Conservation (phyloP, 2,888 invertebrate species). For the Campaea margaritaria region DNA sequence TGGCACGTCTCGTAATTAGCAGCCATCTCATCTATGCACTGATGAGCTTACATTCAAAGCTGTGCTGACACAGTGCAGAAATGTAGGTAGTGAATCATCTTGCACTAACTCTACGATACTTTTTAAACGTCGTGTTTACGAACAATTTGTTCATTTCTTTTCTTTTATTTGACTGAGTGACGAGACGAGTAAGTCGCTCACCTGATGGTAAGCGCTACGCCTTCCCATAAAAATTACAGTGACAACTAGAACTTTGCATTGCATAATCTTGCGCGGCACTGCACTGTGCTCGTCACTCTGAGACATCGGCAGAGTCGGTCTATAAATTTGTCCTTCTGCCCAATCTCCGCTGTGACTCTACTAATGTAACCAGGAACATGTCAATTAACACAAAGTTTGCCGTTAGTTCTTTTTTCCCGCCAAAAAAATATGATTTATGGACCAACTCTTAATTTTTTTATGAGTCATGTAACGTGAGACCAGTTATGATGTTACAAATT, state of each 20-base stretch:
- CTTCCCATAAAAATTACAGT: too few species aligned
- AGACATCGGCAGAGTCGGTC: too few species aligned
- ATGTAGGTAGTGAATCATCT: not conserved
- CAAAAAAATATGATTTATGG: slow-evolving; percentile 81
- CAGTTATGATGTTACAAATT: slow-evolving; percentile 80
- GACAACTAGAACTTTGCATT: too few species aligned
- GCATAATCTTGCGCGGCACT: too few species aligned
- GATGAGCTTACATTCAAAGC: slow-evolving; percentile 21
- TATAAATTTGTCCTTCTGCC: slow-evolving; percentile 15
- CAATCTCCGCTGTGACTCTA: slow-evolving; percentile 26
- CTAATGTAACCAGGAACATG: slow-evolving; percentile 73
- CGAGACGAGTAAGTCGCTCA: too few species aligned
- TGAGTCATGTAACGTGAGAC: slow-evolving; percentile 67
- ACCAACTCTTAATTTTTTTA: slow-evolving; percentile 42
- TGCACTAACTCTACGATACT: too few species aligned
- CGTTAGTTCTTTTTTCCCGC: slow-evolving; percentile 63
- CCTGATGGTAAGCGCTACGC: too few species aligned
- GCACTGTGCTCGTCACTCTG: too few species aligned
- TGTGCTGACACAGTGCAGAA: slow-evolving; percentile 4
- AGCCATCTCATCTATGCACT: slow-evolving; percentile 25
- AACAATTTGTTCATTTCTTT: too few species aligned
- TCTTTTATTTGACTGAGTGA: too few species aligned
- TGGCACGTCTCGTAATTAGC: slow-evolving; percentile 18
- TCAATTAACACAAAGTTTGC: slow-evolving; percentile 83
- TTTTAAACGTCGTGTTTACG: not conserved